These are phyloP conservation scores for Polyergus mexicanus DNA, from an alignment of 1,140 invertebrate species.

Conservation along the genomic window DNA sequence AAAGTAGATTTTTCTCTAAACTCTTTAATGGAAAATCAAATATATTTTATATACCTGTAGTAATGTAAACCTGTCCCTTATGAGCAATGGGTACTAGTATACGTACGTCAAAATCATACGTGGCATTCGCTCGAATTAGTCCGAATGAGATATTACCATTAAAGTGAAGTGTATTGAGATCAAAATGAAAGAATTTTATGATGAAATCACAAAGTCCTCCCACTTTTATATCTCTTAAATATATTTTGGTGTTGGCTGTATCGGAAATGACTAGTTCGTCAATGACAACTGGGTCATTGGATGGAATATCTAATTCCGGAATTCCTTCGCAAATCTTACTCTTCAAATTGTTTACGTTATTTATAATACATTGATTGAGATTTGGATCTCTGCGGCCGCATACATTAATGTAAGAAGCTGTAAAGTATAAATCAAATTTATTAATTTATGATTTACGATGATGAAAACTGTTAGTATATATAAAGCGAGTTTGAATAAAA, in stretches of 20 bases:
- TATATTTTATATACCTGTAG: constrained; percentile 40
- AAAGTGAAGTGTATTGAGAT: constrained; percentile 86
- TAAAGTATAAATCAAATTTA: constrained; percentile 45
- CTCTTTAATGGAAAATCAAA: not conserved
- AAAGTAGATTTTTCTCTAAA: not conserved
- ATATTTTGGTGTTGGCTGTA: constrained; percentile 83
- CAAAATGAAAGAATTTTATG: constrained; percentile 86
- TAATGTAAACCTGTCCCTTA: constrained; percentile 75
- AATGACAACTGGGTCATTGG: constrained; percentile 89
- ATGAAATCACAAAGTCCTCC: constrained; percentile 86
- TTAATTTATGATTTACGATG: not conserved
- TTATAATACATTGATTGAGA: constrained; percentile 87
- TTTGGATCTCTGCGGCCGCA: constrained; percentile 89
- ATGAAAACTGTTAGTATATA: not conserved
- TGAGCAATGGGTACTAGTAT: constrained; percentile 84
- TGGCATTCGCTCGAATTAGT: constrained; percentile 85
- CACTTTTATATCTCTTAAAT: constrained; percentile 86
- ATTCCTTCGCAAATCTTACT: constrained; percentile 88
- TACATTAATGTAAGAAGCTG: constrained; percentile 89
- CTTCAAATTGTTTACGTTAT: constrained; percentile 87
- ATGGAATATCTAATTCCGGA: constrained; percentile 89
- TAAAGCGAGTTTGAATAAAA: not conserved
- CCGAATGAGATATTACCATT: constrained; percentile 85
- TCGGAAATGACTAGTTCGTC: constrained; percentile 84
- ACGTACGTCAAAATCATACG: constrained; percentile 88